Evolutionary conservation across 2,113 vertebrate genomes (phyloP).

Genomic region (Sinocyclocheilus maitianheensis): DNA sequence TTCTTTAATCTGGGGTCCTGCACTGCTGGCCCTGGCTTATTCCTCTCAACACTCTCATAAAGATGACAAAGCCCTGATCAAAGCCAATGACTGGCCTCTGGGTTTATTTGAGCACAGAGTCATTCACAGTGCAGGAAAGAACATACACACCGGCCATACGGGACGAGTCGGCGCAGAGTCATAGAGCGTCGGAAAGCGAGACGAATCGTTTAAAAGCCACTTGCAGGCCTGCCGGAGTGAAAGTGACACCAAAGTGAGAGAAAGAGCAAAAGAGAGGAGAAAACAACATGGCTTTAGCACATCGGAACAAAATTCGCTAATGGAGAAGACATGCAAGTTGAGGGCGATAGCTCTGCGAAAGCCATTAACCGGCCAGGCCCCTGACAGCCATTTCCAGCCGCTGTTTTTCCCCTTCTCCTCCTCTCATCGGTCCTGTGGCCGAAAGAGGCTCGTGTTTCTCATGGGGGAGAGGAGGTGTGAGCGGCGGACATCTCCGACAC

Average conservation of each 20-base stretch:
- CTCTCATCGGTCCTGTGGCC: conserved; percentile 63
- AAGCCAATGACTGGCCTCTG: conserved; percentile 64
- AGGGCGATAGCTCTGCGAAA: conserved; percentile 80
- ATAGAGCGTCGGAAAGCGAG: conserved; percentile 38
- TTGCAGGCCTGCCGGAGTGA: conserved; percentile 29
- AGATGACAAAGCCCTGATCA: conserved; percentile 79
- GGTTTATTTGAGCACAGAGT: conserved; percentile 51
- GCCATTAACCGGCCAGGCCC: conserved; percentile 79
- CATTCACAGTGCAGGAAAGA: conserved; percentile 39
- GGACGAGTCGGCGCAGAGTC: conserved; percentile 31
- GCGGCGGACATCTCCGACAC: conserved; percentile 73
- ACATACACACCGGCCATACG: conserved; percentile 27
- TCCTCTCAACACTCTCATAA: conserved; percentile 79
- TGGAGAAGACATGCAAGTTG: conserved; percentile 67
- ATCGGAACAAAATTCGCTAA: conserved; percentile 50
- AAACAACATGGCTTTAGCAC: conserved; percentile 57
- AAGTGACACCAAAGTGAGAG: conserved; percentile 44
- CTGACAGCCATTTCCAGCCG: conserved; percentile 71
- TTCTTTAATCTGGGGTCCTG: conserved; percentile 47
- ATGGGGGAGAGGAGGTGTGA: conserved; percentile 75
- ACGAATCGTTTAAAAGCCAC: conserved; percentile 57
- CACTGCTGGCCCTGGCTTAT: conserved; percentile 69
- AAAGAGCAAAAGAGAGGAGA: conserved; percentile 5
- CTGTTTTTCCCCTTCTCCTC: conserved; percentile 30
- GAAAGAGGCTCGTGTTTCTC: conserved; percentile 75